phyloP scores from a whole-genome alignment of 2,888 invertebrate species.

The Euzetes globulus region DNA sequence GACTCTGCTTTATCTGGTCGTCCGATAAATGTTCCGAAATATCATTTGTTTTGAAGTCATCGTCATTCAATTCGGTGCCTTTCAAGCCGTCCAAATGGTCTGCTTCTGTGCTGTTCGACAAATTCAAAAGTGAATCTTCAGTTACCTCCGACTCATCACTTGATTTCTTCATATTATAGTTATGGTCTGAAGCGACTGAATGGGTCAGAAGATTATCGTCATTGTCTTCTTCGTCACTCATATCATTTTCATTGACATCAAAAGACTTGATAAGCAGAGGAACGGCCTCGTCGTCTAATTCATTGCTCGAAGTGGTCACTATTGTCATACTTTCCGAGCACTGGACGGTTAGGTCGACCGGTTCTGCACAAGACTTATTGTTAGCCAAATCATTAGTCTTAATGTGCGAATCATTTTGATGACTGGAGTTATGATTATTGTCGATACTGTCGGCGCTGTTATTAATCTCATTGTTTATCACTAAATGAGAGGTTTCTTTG shows the following conservation, averaged over 20 bases:
- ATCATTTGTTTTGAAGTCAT: neutral
- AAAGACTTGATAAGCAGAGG: neutral
- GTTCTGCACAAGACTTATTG: neutral
- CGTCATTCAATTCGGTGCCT: neutral
- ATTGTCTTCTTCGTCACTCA: neutral
- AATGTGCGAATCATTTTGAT: neutral
- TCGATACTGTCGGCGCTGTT: neutral
- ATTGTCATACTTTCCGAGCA: neutral
- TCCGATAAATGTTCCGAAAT: neutral
- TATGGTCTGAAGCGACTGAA: slow-evolving; percentile 33
- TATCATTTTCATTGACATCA: neutral
- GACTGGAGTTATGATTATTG: neutral
- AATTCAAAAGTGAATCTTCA: neutral
- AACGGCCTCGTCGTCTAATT: neutral
- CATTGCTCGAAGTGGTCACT: neutral
- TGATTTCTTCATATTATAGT: slow-evolving; percentile 24
- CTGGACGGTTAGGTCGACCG: neutral
- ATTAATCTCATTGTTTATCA: neutral
- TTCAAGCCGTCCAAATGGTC: neutral
- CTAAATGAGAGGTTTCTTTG: neutral
- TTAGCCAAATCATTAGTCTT: neutral
- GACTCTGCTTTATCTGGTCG: neutral
- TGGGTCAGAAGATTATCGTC: slow-evolving; percentile 6
- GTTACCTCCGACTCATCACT: neutral
- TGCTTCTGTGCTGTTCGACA: neutral